A percentile compares a stretch with the other conserved stretches of the same genome.
These are phyloP conservation scores for Chelonus formosanus DNA, from an alignment of 2,888 invertebrate species.

Conservation along the genomic window DNA sequence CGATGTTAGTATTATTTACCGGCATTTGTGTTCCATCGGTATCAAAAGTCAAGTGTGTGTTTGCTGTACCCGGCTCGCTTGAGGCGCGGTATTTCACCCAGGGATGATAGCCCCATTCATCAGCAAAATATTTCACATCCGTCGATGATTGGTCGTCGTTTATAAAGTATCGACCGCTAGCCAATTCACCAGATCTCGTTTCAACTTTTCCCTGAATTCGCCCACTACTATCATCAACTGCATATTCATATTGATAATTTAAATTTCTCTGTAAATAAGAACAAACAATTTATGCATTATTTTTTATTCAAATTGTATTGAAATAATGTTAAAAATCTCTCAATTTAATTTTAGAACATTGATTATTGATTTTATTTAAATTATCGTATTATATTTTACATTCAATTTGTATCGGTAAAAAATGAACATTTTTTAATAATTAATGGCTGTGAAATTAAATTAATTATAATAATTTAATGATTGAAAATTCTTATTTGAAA, in stretches of 20 bases:
- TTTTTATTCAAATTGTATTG: background rate
- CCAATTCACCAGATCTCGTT: conserved; percentile 48
- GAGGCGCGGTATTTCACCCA: conserved; percentile 69
- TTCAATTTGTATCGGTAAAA: too few species aligned
- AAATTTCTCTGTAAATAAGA: conserved; percentile 46
- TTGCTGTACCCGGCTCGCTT: conserved; percentile 66
- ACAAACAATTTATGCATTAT: background rate
- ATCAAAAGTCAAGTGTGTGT: conserved; percentile 69
- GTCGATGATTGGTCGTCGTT: conserved; percentile 49
- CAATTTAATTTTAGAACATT: too few species aligned
- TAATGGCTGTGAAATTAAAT: too few species aligned
- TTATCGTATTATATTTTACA: too few species aligned
- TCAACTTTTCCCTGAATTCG: conserved; percentile 49
- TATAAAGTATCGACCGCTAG: conserved; percentile 51
- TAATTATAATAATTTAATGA: too few species aligned
- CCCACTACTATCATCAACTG: conserved; percentile 44
- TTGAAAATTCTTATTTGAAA: too few species aligned
- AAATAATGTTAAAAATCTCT: too few species aligned
- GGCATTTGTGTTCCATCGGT: conserved; percentile 69
- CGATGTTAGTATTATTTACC: conserved; percentile 48
- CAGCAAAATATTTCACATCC: conserved; percentile 71
- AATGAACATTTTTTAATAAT: too few species aligned
- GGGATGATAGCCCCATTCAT: conserved; percentile 74
- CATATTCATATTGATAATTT: conserved; percentile 50
- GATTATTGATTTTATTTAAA: too few species aligned